Conservation (phyloP, 2,113 vertebrate species). For the Ranitomeya imitator region DNA sequence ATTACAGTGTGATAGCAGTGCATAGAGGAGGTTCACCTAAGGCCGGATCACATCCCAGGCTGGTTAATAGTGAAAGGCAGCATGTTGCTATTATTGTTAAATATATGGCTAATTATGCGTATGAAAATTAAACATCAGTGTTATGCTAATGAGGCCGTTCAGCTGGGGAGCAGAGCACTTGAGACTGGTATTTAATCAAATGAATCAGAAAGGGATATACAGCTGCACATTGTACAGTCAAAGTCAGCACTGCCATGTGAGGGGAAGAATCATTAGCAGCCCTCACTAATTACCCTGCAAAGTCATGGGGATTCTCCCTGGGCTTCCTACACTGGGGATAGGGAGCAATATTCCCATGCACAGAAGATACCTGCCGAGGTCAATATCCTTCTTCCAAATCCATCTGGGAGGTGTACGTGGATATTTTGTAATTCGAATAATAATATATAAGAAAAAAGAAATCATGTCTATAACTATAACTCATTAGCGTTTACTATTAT, state of each 20-base stretch:
- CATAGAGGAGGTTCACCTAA: conserved; percentile 73
- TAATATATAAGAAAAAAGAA: not conserved
- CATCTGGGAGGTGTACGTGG: not conserved
- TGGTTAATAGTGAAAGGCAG: conserved; percentile 83
- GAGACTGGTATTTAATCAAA: conserved; percentile 94
- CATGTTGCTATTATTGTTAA: conserved; percentile 92
- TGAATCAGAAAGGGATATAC: conserved; percentile 88
- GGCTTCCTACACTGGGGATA: conserved; percentile 54
- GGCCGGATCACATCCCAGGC: conserved; percentile 78
- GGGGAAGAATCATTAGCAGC: conserved; percentile 75
- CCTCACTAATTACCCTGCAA: conserved; percentile 79
- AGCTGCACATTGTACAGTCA: conserved; percentile 78
- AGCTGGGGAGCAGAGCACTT: conserved; percentile 88
- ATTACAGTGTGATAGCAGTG: conserved; percentile 69
- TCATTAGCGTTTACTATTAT: not conserved
- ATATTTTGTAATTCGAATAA: not conserved
- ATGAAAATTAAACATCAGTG: conserved; percentile 99
- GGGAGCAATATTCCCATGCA: not conserved
- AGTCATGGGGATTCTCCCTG: conserved; percentile 74
- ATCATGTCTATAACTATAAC: not conserved
- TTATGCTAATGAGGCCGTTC: conserved; percentile 97
- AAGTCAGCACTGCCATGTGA: conserved; percentile 71
- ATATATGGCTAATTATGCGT: conserved; percentile 99
- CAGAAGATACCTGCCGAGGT: not conserved
- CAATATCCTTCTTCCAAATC: not conserved